phyloP scores from a whole-genome alignment of 2,797 vertebrate genomes.

The Glyptemys insculpta region DNA sequence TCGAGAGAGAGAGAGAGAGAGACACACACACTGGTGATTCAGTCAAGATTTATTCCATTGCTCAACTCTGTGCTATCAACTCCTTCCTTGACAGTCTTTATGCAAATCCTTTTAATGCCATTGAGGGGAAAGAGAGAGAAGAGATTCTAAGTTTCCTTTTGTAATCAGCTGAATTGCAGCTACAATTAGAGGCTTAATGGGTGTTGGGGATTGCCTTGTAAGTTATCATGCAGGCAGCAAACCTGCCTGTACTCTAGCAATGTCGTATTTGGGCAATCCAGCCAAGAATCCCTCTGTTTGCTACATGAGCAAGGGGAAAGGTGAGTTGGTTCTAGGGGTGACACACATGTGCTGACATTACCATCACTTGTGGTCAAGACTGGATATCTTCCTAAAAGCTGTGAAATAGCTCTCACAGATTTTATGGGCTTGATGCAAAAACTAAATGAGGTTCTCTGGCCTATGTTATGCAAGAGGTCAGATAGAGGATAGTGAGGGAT shows the following conservation, averaged over 20 bases:
- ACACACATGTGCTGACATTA: not conserved
- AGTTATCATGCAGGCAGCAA: not conserved
- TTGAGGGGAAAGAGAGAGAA: slow-evolving; percentile 16
- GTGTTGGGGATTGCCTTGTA: not conserved
- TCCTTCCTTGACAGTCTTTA: not conserved
- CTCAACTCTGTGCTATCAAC: not conserved
- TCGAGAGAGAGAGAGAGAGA: not conserved
- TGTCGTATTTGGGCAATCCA: slow-evolving; percentile 41
- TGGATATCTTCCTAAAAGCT: slow-evolving; percentile 38
- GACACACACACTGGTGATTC: not conserved
- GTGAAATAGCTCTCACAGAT: slow-evolving; percentile 43
- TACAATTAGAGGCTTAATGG: not conserved
- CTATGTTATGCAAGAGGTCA: not conserved
- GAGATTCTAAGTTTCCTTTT: not conserved
- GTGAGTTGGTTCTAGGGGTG: not conserved
- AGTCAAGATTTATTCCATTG: not conserved
- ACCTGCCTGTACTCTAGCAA: slow-evolving; percentile 28
- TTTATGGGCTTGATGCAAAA: slow-evolving; percentile 16
- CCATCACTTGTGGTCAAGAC: not conserved
- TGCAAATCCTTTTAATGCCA: slow-evolving; percentile 12
- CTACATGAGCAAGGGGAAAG: slow-evolving; percentile 41
- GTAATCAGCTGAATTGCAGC: slow-evolving; percentile 3
- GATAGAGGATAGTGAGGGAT: slow-evolving; percentile 14
- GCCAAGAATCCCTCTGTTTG: slow-evolving; percentile 35
- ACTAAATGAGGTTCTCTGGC: slow-evolving; percentile 49